phyloP scores from a whole-genome alignment of 2,113 vertebrate species.

The Arizona elegans region DNA sequence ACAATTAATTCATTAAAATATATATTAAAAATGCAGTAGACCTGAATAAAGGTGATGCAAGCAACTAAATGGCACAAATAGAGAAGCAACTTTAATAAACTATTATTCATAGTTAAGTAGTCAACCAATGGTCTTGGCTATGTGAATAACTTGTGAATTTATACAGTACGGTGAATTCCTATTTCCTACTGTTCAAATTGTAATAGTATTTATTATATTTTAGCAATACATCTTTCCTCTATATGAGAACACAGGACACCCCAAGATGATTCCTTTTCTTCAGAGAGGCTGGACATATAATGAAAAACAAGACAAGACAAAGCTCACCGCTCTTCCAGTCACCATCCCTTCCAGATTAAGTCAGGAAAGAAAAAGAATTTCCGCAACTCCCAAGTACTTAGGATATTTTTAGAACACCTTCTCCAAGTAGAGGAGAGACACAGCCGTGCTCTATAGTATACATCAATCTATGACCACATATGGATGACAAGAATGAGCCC shows the following conservation, averaged over 20 bases:
- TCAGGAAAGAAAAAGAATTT: constrained; percentile 42
- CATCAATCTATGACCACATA: constrained; percentile 65
- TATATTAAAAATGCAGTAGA: not conserved
- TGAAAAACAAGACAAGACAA: constrained; percentile 47
- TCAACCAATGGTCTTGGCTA: not conserved
- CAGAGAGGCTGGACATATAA: constrained; percentile 32
- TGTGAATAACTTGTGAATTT: not conserved
- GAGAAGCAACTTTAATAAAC: not conserved
- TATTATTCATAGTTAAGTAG: not conserved
- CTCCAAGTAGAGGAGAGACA: constrained; percentile 61
- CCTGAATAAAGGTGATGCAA: not conserved
- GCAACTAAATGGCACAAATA: constrained; percentile 20
- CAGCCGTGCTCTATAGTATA: constrained; percentile 56
- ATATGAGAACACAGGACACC: constrained; percentile 2
- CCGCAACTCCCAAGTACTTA: constrained; percentile 45
- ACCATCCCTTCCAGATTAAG: not conserved
- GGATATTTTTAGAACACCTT: constrained; percentile 68
- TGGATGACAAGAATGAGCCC: constrained; percentile 61
- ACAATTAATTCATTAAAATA: not conserved
- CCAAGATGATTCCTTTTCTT: constrained; percentile 49
- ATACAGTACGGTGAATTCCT: accelerated
- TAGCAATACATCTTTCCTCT: not conserved
- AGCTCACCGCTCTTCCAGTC: constrained; percentile 26
- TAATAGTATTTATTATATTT: constrained; percentile 14
- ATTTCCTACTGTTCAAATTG: constrained; percentile 15